A percentile compares a stretch with the other conserved stretches of the same genome.
Evolutionary conservation across 2,888 invertebrate genomes (phyloP).

Genomic region (Atethmia centrago): DNA sequence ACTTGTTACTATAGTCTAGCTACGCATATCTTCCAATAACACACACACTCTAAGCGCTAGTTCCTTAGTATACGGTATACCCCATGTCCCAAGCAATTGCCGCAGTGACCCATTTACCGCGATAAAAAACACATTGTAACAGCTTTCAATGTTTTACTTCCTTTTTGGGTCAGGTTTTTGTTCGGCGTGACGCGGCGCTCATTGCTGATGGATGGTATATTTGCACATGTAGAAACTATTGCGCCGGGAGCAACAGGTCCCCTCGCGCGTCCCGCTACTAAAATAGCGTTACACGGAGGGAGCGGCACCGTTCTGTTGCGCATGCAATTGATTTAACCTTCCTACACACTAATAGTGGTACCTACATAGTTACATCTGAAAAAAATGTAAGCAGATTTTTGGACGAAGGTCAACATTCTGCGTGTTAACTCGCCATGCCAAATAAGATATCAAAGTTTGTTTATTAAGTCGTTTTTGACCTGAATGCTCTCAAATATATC

Average conservation of each 20-base stretch:
- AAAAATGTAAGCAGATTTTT: neutral
- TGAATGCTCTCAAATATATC: conserved; percentile 26
- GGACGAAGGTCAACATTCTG: conserved; percentile 19
- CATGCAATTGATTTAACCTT: conserved; percentile 81
- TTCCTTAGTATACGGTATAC: neutral
- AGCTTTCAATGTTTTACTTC: conserved; percentile 15
- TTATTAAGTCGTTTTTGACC: conserved; percentile 38
- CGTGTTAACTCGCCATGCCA: conserved; percentile 8
- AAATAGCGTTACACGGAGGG: conserved; percentile 55
- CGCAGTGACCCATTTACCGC: conserved; percentile 51
- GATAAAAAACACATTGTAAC: conserved; percentile 10
- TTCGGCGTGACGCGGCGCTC: conserved; percentile 1
- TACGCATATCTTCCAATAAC: neutral
- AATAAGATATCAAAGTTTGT: conserved; percentile 29
- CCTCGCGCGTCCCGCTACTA: conserved; percentile 41
- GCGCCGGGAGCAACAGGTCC: conserved; percentile 50
- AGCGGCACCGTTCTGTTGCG: conserved; percentile 51
- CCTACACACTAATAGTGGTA: conserved; percentile 15
- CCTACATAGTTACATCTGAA: neutral
- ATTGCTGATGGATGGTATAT: conserved; percentile 15
- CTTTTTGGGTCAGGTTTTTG: conserved; percentile 29
- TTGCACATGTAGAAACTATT: conserved; percentile 22
- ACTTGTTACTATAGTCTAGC: neutral
- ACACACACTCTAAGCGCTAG: neutral
- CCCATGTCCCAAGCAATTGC: conserved; percentile 17